These are phyloP conservation scores for Bradypus variegatus DNA, from an alignment of 2,797 vertebrate genomes.

Conservation along the genomic window DNA sequence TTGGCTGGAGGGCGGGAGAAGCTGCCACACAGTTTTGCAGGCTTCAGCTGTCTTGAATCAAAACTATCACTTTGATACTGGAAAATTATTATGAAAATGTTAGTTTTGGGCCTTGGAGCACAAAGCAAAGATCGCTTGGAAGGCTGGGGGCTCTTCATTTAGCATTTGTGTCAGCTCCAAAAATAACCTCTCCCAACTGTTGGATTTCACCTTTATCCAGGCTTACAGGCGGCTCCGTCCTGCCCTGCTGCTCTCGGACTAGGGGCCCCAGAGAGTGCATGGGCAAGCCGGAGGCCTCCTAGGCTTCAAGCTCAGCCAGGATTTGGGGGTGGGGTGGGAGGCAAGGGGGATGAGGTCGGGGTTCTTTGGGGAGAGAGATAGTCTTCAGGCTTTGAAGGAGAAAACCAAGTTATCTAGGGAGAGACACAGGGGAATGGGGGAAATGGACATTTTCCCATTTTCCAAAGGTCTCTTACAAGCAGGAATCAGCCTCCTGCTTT, in stretches of 20 bases:
- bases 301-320: neutral
- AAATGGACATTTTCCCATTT: neutral
- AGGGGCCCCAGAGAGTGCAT: neutral
- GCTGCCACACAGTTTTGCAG: slow-evolving; percentile 73
- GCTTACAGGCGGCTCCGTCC: slow-evolving; percentile 50
- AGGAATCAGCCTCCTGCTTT: neutral
- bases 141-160: slow-evolving; percentile 59
- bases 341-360: neutral
- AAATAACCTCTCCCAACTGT: slow-evolving; percentile 73
- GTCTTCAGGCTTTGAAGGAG: neutral
- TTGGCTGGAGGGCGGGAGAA: slow-evolving; percentile 72
- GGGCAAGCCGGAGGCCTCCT: neutral
- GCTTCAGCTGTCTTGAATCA: slow-evolving; percentile 81
- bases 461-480: neutral
- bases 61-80: slow-evolving; percentile 84
- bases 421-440: neutral
- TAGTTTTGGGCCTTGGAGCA: slow-evolving; percentile 80
- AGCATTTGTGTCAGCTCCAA: slow-evolving; percentile 68
- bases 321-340: neutral
- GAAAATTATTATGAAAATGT: slow-evolving; percentile 85
- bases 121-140: slow-evolving; percentile 74
- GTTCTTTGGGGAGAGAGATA: neutral
- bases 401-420: neutral
- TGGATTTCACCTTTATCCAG: slow-evolving; percentile 72
- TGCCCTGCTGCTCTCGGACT: neutral